Evolutionary conservation across 1,140 invertebrate species (phyloP).

Genomic region (Glossosoma conforme): DNA sequence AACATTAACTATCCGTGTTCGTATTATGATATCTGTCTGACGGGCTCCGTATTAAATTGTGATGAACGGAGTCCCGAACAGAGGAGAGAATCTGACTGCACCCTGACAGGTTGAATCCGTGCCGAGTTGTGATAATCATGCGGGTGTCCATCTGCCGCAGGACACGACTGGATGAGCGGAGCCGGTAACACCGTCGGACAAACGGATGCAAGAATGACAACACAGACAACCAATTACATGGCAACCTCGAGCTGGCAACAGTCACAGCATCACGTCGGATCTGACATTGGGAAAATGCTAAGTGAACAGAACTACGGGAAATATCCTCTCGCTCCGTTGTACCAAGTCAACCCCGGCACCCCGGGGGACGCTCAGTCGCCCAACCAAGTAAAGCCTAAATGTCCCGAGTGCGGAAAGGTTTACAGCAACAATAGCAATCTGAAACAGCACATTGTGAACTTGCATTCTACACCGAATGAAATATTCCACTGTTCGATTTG

Average conservation of each 20-base stretch:
- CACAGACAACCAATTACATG: constrained; percentile 23
- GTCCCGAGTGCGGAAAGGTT: constrained; percentile 62
- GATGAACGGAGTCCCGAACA: background rate
- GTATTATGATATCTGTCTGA: too few species aligned
- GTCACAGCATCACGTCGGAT: constrained; percentile 26
- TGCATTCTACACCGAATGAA: constrained; percentile 62
- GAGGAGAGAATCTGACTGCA: constrained; percentile 7
- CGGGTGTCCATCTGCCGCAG: constrained; percentile 32
- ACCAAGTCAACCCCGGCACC: constrained; percentile 11
- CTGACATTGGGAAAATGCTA: constrained; percentile 26
- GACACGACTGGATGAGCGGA: constrained; percentile 31
- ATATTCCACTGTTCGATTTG: constrained; percentile 61
- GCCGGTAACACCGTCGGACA: constrained; percentile 22
- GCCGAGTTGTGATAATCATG: constrained; percentile 32
- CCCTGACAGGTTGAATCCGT: constrained; percentile 22
- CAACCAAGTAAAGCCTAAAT: constrained; percentile 53
- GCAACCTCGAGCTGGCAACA: constrained; percentile 32
- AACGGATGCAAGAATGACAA: constrained; percentile 14
- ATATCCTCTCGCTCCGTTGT: constrained; percentile 14
- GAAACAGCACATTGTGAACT: constrained; percentile 69
- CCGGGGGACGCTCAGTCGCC: constrained; percentile 3
- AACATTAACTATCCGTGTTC: too few species aligned
- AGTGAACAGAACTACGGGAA: constrained; percentile 26
- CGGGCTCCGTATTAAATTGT: background rate
- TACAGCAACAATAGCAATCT: constrained; percentile 64